phyloP scores from a whole-genome alignment of 1,140 invertebrate species.

The Achatina immaculata region DNA sequence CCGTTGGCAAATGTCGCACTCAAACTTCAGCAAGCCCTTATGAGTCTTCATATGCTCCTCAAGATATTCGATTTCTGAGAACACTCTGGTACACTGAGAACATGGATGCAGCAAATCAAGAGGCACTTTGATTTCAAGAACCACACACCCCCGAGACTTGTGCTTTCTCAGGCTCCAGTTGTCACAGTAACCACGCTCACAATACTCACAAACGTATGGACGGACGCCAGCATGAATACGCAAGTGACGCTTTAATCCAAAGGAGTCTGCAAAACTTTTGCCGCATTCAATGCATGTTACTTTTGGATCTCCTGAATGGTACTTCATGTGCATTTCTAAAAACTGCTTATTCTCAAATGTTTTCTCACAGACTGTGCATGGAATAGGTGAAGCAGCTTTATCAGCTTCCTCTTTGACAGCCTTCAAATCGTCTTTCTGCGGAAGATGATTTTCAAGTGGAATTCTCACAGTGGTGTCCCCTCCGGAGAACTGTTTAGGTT shows the following conservation, averaged over 20 bases:
- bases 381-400: neutral
- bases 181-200: conserved; percentile 32
- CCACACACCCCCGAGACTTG: conserved; percentile 17
- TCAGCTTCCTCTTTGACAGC: neutral
- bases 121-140: conserved; percentile 14
- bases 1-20: conserved; percentile 33
- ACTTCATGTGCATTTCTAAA: conserved; percentile 75
- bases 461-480: neutral
- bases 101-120: conserved; percentile 17
- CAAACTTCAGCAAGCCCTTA: conserved; percentile 31
- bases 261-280: conserved; percentile 20
- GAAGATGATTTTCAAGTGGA: neutral
- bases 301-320: conserved; percentile 76
- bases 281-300: conserved; percentile 65
- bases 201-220: conserved; percentile 20
- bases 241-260: conserved; percentile 27
- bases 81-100: conserved; percentile 28
- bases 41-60: conserved; percentile 26
- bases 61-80: neutral
- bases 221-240: conserved; percentile 22
- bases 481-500: neutral
- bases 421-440: neutral
- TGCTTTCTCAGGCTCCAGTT: conserved; percentile 37
- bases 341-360: conserved; percentile 82
- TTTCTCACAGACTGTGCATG: conserved; percentile 62